A percentile compares a stretch with the other conserved stretches of the same genome.
Conservation (phyloP, 2,113 vertebrate genomes). For the Ictalurus punctatus region DNA sequence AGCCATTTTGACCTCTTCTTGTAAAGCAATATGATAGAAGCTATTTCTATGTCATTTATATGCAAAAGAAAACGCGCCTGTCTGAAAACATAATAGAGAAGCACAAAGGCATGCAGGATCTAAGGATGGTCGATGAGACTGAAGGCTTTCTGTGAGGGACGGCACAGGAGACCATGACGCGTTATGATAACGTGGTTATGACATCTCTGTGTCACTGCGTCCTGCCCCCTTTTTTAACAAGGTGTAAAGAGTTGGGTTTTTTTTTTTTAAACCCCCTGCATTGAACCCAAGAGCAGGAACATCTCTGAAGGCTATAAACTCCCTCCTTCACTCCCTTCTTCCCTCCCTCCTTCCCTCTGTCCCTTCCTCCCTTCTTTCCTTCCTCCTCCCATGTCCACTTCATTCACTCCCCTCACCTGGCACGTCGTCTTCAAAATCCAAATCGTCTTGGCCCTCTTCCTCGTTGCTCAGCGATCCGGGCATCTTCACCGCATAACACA, state of each 20-base stretch:
- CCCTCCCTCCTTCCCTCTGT: not conserved
- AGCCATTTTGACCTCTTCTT: not conserved
- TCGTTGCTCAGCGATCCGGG: conserved; percentile 83
- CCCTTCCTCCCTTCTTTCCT: not conserved
- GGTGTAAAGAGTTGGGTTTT: conserved; percentile 2
- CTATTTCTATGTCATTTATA: not conserved
- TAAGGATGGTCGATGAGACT: not conserved
- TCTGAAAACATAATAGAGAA: not conserved
- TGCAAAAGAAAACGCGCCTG: not conserved
- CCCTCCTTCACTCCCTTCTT: conserved; percentile 55
- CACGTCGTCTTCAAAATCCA: conserved; percentile 84
- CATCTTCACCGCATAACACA: conserved; percentile 78
- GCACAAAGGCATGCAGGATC: conserved; percentile 7
- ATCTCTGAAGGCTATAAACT: conserved; percentile 72
- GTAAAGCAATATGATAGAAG: no score
- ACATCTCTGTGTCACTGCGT: conserved; percentile 61
- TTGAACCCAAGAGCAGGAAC: conserved; percentile 65
- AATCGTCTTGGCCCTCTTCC: conserved; percentile 81
- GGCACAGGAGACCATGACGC: conserved; percentile 15
- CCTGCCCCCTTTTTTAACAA: conserved; percentile 63
- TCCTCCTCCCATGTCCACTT: conserved; percentile 49
- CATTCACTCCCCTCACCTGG: conserved; percentile 75
- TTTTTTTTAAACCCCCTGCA: conserved; percentile 62
- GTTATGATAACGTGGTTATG: conserved; percentile 55
- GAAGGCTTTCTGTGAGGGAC: not conserved